Percentiles rank a stretch among this genome's conserved stretches.
Conservation (phyloP, 2,888 invertebrate genomes). For the Anthrax anthrax region DNA sequence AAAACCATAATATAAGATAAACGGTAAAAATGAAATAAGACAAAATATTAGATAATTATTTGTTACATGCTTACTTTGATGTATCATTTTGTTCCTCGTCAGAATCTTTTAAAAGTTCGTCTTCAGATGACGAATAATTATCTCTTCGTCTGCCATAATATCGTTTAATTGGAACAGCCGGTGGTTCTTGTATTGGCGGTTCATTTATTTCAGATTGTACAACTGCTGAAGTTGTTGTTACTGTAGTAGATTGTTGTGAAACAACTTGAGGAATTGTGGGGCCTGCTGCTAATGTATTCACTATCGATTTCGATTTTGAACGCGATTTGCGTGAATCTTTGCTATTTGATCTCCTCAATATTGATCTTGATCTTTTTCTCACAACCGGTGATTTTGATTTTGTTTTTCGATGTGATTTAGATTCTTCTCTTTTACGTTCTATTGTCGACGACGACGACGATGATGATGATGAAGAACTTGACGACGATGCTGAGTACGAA, state of each 20-base stretch:
- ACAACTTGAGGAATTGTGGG: neutral
- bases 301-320: conserved; percentile 20
- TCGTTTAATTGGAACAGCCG: conserved; percentile 35
- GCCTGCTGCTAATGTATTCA: conserved; percentile 16
- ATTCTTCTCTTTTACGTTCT: conserved; percentile 15
- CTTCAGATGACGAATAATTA: conserved; percentile 38
- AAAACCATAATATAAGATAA: too few species aligned
- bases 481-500: conserved; percentile 17
- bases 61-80: conserved; percentile 21
- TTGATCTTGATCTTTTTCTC: conserved; percentile 11
- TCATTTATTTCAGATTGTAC: neutral
- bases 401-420: conserved; percentile 4
- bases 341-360: conserved; percentile 5
- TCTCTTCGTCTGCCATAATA: conserved; percentile 44
- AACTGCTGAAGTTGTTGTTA: conserved; percentile 10
- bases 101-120: conserved; percentile 23
- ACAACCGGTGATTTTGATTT: neutral
- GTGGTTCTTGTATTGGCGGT: conserved; percentile 3
- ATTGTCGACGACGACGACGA: too few species aligned
- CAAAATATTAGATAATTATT: conserved; percentile 18
- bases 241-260: conserved; percentile 1
- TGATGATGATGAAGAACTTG: conserved; percentile 14
- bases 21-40: neutral
- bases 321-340: neutral
- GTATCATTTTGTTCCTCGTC: conserved; percentile 21